Percentiles rank a stretch among this genome's conserved stretches.
phyloP scores from a whole-genome alignment of 2,888 invertebrate genomes.

The Dexiosoma caninum region DNA sequence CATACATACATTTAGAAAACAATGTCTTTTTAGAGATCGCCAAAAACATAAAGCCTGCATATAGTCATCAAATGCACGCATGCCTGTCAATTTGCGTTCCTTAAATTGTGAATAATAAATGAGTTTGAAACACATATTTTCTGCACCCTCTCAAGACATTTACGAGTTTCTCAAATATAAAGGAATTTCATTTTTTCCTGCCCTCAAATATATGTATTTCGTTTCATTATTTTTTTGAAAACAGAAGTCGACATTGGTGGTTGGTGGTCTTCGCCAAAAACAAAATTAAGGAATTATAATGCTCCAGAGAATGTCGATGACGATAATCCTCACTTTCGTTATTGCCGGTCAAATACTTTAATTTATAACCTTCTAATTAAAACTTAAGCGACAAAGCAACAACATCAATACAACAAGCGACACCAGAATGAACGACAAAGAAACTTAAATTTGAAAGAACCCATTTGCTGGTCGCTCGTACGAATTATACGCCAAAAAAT shows the following conservation, averaged over 20 bases:
- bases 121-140: conserved; percentile 35
- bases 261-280: conserved; percentile 55
- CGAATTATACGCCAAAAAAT: neutral
- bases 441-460: neutral
- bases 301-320: conserved; percentile 6
- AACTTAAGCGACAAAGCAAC: conserved; percentile 58
- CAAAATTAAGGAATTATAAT: conserved; percentile 13
- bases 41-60: conserved; percentile 5
- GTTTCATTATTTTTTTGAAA: neutral
- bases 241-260: conserved; percentile 57
- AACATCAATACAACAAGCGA: conserved; percentile 24
- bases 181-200: conserved; percentile 12
- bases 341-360: conserved; percentile 69
- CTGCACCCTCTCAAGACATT: conserved; percentile 23
- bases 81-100: conserved; percentile 16
- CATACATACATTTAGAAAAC: conserved; percentile 19
- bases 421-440: neutral
- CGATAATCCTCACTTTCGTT: conserved; percentile 26
- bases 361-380: conserved; percentile 75
- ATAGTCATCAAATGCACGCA: conserved; percentile 57
- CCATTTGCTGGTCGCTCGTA: no score
- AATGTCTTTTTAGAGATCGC: conserved; percentile 1
- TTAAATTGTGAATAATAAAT: conserved; percentile 58
- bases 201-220: neutral
- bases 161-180: conserved; percentile 19